phyloP scores from a whole-genome alignment of 2,888 invertebrate genomes.

The Ormyrus nitidulus region DNA sequence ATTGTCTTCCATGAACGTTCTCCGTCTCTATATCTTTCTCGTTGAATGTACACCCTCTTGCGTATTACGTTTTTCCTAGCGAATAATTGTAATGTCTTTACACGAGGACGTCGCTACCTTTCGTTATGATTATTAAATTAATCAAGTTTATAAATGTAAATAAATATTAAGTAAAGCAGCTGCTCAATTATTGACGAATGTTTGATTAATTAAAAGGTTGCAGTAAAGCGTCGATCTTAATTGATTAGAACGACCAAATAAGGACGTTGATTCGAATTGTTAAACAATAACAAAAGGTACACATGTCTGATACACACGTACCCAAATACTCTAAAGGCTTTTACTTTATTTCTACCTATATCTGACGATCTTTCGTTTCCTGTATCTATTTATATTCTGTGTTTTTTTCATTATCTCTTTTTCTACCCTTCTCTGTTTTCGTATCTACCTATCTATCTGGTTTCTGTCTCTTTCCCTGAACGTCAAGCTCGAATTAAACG shows the following conservation, averaged over 20 bases:
- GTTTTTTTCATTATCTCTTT: not conserved
- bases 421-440: not conserved
- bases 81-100: slow-evolving; percentile 16
- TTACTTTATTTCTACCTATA: not conserved
- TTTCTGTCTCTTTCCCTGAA: slow-evolving; percentile 16
- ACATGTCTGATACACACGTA: not conserved
- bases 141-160: no score
- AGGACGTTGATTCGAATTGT: not conserved
- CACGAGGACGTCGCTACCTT: slow-evolving; percentile 4
- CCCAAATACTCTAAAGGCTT: not conserved
- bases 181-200: no score
- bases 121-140: not conserved
- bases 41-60: no score
- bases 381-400: slow-evolving; percentile 2
- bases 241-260: no score
- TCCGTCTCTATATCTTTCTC: no score
- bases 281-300: slow-evolving; percentile 5
- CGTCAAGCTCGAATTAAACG: slow-evolving; percentile 52
- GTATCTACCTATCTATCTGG: not conserved
- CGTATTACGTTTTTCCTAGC: slow-evolving; percentile 13
- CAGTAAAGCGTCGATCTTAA: no score
- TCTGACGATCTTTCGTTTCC: not conserved
- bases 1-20: not conserved
- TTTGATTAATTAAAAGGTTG: no score
- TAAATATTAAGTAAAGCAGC: no score